phyloP scores from a whole-genome alignment of 1,140 invertebrate genomes.

The Dendrolimus kikuchii region DNA sequence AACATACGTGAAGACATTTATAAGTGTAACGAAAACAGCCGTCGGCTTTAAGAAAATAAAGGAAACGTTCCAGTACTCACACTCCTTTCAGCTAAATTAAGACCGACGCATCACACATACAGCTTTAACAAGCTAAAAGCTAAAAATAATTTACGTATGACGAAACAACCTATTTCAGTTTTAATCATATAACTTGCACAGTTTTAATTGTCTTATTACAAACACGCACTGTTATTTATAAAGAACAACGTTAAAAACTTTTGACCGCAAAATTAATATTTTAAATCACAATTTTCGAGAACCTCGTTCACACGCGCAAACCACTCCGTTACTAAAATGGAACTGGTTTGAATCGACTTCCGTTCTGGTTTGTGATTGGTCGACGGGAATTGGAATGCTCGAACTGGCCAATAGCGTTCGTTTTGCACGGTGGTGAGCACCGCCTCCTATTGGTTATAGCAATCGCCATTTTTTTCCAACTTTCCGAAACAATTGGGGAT shows the following conservation, averaged over 20 bases:
- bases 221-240: slow-evolving; percentile 17
- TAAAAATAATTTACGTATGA: slow-evolving; percentile 60
- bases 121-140: slow-evolving; percentile 58
- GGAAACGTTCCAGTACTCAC: slow-evolving; percentile 42
- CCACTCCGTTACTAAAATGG: slow-evolving; percentile 39
- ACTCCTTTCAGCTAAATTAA: slow-evolving; percentile 61
- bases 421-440: slow-evolving; percentile 24
- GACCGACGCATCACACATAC: slow-evolving; percentile 45
- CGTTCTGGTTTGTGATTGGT: slow-evolving; percentile 47
- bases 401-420: slow-evolving; percentile 34
- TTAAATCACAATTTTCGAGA: slow-evolving; percentile 17
- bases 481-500: slow-evolving; percentile 53
- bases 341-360: slow-evolving; percentile 60
- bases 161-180: slow-evolving; percentile 50
- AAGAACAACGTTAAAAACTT: slow-evolving; percentile 21
- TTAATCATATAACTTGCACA: slow-evolving; percentile 12
- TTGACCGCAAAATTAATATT: slow-evolving; percentile 10
- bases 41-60: slow-evolving; percentile 36
- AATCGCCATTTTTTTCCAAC: slow-evolving; percentile 59
- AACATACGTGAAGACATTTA: too few relatives aligned
- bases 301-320: slow-evolving; percentile 38
- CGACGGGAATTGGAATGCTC: slow-evolving; percentile 20
- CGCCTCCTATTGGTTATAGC: slow-evolving; percentile 57
- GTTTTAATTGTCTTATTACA: slow-evolving; percentile 19
- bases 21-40: neutral